These are phyloP conservation scores for Criorhina ranunculi DNA, from an alignment of 2,888 invertebrate genomes.

Conservation along the genomic window DNA sequence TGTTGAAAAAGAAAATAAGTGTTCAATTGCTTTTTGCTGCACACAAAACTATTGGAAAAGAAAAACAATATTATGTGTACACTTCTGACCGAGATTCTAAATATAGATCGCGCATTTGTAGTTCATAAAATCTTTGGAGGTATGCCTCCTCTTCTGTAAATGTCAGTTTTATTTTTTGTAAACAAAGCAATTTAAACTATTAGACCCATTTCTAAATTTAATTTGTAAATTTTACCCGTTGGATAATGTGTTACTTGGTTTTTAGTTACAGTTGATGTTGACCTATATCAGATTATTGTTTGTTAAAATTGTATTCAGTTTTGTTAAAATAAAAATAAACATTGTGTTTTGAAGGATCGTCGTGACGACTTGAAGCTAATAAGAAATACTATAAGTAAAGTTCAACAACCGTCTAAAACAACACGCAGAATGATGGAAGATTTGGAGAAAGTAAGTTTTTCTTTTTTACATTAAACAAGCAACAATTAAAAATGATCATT, in stretches of 20 bases:
- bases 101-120: constrained; percentile 45
- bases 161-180: constrained; percentile 35
- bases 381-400: constrained; percentile 83
- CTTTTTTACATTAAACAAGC: neutral
- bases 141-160: neutral
- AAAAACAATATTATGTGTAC: constrained; percentile 2
- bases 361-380: constrained; percentile 83
- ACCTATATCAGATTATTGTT: neutral
- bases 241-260: neutral
- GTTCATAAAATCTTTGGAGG: constrained; percentile 20
- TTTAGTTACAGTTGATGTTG: neutral
- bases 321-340: neutral
- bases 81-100: constrained; percentile 48
- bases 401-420: constrained; percentile 82
- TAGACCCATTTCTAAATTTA: constrained; percentile 7
- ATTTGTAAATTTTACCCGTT: constrained; percentile 11
- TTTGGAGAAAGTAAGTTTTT: constrained; percentile 81
- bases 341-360: constrained; percentile 80
- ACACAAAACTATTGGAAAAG: constrained; percentile 1
- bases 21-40: constrained; percentile 2
- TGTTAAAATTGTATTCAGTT: neutral
- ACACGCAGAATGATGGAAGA: constrained; percentile 83
- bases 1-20: neutral
- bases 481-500: neutral
- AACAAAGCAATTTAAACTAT: constrained; percentile 47